Percentiles rank a stretch among this genome's conserved stretches.
These are phyloP conservation scores for Phasianus colchicus DNA, from an alignment of 2,113 vertebrate genomes.

Conservation along the genomic window DNA sequence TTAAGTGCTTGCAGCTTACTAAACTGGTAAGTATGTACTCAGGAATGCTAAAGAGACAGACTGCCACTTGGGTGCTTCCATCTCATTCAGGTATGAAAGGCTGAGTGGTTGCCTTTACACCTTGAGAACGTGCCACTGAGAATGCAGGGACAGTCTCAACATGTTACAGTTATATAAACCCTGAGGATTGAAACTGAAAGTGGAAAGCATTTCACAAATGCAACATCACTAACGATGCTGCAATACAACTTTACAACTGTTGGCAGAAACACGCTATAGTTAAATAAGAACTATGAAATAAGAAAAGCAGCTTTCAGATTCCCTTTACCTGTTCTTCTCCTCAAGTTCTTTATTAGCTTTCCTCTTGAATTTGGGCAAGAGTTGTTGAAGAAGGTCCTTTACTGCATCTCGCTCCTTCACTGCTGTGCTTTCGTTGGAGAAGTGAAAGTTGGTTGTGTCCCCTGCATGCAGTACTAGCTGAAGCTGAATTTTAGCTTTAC, in stretches of 20 bases:
- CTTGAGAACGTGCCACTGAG: conserved; percentile 4
- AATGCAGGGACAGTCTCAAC: conserved; percentile 1
- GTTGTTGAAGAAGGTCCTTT: conserved; percentile 96
- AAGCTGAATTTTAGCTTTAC: conserved; percentile 98
- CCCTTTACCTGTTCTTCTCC: conserved; percentile 94
- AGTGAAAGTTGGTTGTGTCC: conserved; percentile 97
- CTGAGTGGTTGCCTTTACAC: conserved; percentile 18
- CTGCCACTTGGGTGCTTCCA: neutral
- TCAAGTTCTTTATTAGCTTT: conserved; percentile 99
- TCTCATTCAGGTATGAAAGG: neutral
- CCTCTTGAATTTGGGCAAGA: conserved; percentile 97
- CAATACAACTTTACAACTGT: neutral
- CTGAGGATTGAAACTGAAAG: neutral
- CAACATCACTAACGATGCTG: neutral
- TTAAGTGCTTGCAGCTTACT: neutral
- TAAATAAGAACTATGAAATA: neutral
- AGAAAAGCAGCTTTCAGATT: neutral
- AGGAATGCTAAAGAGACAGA: neutral
- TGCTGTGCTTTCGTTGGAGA: conserved; percentile 93
- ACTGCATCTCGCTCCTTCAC: conserved; percentile 94
- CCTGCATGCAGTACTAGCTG: conserved; percentile 96
- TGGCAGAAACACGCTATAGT: neutral
- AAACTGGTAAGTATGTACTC: neutral
- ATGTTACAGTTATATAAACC: conserved; percentile 19
- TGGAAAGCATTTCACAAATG: neutral